Evolutionary conservation across 2,113 vertebrate species (phyloP).

Genomic region (Psephotus haematonotus): DNA sequence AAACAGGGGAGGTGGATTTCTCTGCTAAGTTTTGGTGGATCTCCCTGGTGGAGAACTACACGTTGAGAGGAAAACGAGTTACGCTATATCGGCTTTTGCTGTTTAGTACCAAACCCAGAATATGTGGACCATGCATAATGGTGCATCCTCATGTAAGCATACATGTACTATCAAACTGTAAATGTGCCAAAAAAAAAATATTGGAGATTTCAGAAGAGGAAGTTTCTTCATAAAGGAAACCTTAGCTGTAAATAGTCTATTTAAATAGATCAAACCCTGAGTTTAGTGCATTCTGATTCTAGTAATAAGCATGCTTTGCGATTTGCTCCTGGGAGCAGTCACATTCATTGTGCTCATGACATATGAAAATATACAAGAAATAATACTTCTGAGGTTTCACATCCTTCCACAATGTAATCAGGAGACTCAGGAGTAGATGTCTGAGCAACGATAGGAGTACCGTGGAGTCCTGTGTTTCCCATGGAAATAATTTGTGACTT

Average conservation of each 20-base stretch:
- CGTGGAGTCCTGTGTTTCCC: slow-evolving; percentile 23
- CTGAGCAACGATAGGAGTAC: not conserved
- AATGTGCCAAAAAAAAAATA: not conserved
- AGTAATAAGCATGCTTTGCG: not conserved
- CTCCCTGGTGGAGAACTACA: not conserved
- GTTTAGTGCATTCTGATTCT: not conserved
- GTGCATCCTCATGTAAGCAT: not conserved
- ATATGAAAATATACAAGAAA: slow-evolving; percentile 62
- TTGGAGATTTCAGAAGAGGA: not conserved
- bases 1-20: not conserved
- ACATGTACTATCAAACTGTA: not conserved
- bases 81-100: not conserved
- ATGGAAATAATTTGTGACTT: slow-evolving; percentile 47
- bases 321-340: not conserved
- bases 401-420: slow-evolving; percentile 34
- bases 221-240: not conserved
- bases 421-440: slow-evolving; percentile 16
- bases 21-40: not conserved
- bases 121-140: not conserved
- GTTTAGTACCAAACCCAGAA: not conserved
- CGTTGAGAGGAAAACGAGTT: not conserved
- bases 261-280: slow-evolving; percentile 46
- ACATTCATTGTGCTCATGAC: slow-evolving; percentile 23
- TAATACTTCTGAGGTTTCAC: slow-evolving; percentile 40
- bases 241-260: slow-evolving; percentile 17